Conservation (phyloP, 2,888 invertebrate species). For the Rhagophthalmus giganteus region DNA sequence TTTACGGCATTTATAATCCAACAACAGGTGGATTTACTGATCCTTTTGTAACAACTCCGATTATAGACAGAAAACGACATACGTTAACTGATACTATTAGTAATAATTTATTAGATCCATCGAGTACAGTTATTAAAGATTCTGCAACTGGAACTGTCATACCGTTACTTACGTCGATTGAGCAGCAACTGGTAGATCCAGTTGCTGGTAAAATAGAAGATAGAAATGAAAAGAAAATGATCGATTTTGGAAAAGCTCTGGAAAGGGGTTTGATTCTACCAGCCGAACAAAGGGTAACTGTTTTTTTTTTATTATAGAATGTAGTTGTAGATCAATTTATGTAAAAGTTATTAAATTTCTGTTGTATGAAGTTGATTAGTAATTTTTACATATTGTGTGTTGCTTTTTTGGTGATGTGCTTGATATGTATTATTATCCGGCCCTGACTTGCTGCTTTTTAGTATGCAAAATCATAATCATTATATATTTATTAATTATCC, state of each 20-base stretch:
- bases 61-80: slow-evolving; percentile 72
- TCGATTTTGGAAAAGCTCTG: slow-evolving; percentile 81
- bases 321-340: slow-evolving; percentile 29
- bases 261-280: slow-evolving; percentile 86
- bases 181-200: slow-evolving; percentile 73
- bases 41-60: slow-evolving; percentile 75
- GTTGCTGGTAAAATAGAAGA: slow-evolving; percentile 71
- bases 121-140: slow-evolving; percentile 84
- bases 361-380: not conserved
- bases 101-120: slow-evolving; percentile 78
- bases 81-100: slow-evolving; percentile 77
- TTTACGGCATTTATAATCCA: slow-evolving; percentile 81
- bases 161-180: slow-evolving; percentile 76
- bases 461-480: slow-evolving; percentile 33
- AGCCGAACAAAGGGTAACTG: slow-evolving; percentile 92
- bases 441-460: slow-evolving; percentile 31
- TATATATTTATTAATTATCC: slow-evolving; percentile 28
- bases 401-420: slow-evolving; percentile 38
- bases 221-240: slow-evolving; percentile 59
- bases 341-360: slow-evolving; percentile 21
- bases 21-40: slow-evolving; percentile 80
- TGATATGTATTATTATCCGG: slow-evolving; percentile 17
- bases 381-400: slow-evolving; percentile 20
- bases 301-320: slow-evolving; percentile 39
- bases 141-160: slow-evolving; percentile 74